Evolutionary conservation across 2,888 invertebrate genomes (phyloP).

Genomic region (Xestia rhomboidea): DNA sequence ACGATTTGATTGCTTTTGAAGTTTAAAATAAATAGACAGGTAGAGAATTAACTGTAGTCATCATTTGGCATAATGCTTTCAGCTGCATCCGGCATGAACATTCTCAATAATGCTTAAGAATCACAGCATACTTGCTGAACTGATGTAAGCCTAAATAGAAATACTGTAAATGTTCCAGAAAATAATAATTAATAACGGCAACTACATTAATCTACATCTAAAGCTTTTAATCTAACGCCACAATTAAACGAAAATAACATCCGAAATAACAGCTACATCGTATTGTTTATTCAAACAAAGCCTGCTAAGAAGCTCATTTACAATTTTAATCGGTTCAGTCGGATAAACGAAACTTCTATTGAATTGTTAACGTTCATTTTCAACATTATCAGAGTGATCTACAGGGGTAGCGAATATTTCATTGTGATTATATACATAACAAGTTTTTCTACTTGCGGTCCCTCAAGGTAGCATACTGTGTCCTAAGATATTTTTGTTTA

Average conservation of each 20-base stretch:
- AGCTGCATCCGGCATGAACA: not conserved
- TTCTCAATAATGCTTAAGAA: not conserved
- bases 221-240: conserved; percentile 57
- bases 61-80: not conserved
- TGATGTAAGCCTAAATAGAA: not conserved
- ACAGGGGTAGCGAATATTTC: conserved; percentile 23
- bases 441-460: conserved; percentile 8
- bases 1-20: not conserved
- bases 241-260: conserved; percentile 58
- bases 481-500: not conserved
- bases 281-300: conserved; percentile 63
- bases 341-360: conserved; percentile 59
- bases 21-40: not conserved
- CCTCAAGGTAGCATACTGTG: conserved; percentile 23
- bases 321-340: conserved; percentile 60
- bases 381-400: conserved; percentile 53
- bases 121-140: not conserved
- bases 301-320: conserved; percentile 58
- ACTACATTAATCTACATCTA: conserved; percentile 49
- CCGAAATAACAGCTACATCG: conserved; percentile 32
- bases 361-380: conserved; percentile 57
- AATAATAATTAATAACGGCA: conserved; percentile 29
- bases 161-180: not conserved
- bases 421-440: conserved; percentile 7
- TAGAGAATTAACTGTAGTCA: no score